These are phyloP conservation scores for Sander vitreus DNA, from an alignment of 2,113 vertebrate species.

Conservation along the genomic window DNA sequence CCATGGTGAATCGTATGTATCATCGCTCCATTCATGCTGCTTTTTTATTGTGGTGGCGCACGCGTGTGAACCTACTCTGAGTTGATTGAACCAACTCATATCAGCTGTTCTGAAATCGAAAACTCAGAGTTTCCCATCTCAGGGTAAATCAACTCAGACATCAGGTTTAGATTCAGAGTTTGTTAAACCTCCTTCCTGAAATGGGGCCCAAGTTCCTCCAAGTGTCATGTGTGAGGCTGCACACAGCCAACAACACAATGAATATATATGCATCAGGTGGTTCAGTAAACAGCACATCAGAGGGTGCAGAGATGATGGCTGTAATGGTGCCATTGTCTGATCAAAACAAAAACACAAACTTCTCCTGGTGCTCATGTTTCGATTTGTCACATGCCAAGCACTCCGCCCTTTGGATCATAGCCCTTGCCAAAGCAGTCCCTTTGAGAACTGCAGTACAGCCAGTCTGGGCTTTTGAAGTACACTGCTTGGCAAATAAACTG, in stretches of 20 bases:
- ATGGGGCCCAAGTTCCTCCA: neutral
- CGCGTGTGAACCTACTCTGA: too few relatives aligned
- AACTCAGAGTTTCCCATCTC: too few relatives aligned
- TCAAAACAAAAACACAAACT: conserved; percentile 67
- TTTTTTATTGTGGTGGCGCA: too few relatives aligned
- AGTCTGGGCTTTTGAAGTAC: conserved; percentile 79
- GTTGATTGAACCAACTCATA: too few relatives aligned
- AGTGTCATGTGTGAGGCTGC: neutral
- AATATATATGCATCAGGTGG: conserved; percentile 30
- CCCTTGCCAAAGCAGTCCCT: conserved; percentile 72
- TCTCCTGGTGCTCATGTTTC: conserved; percentile 62
- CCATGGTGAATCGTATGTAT: too few relatives aligned
- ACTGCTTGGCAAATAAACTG: conserved; percentile 69
- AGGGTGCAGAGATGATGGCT: conserved; percentile 37
- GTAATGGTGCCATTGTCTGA: conserved; percentile 42
- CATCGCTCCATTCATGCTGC: too few relatives aligned
- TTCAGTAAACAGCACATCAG: conserved; percentile 44
- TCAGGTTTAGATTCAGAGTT: too few relatives aligned
- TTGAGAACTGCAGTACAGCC: conserved; percentile 68
- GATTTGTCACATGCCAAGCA: conserved; percentile 65
- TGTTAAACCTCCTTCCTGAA: too few relatives aligned
- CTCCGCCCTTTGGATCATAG: conserved; percentile 60
- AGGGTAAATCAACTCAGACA: too few relatives aligned
- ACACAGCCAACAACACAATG: neutral
- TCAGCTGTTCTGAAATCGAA: too few relatives aligned